Conservation (phyloP, 1,140 invertebrate genomes). For the Bombyx mori region DNA sequence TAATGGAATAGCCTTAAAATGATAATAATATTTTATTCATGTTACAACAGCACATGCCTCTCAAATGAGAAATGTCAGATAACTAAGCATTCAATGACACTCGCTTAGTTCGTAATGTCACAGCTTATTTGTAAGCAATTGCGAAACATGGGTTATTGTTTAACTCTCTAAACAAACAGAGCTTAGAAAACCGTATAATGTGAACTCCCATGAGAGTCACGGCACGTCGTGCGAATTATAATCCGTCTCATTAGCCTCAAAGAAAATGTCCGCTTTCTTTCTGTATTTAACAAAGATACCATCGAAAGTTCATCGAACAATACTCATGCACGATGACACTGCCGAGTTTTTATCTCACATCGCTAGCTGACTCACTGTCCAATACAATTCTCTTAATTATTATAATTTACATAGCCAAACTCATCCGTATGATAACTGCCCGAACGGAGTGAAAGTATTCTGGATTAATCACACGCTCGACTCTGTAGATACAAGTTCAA, state of each 20-base stretch:
- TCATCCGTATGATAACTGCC: slow-evolving; percentile 39
- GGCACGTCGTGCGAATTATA: slow-evolving; percentile 45
- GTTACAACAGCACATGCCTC: too few species aligned
- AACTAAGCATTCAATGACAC: slow-evolving; percentile 1
- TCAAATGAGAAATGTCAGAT: too few species aligned
- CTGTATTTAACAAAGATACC: slow-evolving; percentile 21
- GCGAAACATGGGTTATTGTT: slow-evolving; percentile 23
- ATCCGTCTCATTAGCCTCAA: slow-evolving; percentile 49
- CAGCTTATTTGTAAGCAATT: slow-evolving; percentile 21
- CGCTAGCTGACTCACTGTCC: slow-evolving; percentile 49
- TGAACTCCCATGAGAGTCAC: slow-evolving; percentile 32
- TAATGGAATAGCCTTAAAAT: too few species aligned
- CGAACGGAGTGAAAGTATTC: slow-evolving; percentile 61
- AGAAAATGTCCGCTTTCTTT: slow-evolving; percentile 37
- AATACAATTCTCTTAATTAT: slow-evolving; percentile 62
- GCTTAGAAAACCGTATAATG: slow-evolving; percentile 22
- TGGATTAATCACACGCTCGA: slow-evolving; percentile 50
- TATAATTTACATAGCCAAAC: slow-evolving; percentile 55
- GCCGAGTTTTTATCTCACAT: slow-evolving; percentile 41
- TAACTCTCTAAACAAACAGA: neutral
- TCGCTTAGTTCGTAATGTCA: slow-evolving; percentile 22
- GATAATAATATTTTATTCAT: too few species aligned
- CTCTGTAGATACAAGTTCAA: slow-evolving; percentile 56
- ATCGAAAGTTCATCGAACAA: slow-evolving; percentile 54
- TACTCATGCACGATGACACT: slow-evolving; percentile 43